Percentiles rank a stretch among this genome's conserved stretches.
These are phyloP conservation scores for Callyntrura sp. DNA, from an alignment of 2,888 invertebrate genomes.

Conservation along the genomic window DNA sequence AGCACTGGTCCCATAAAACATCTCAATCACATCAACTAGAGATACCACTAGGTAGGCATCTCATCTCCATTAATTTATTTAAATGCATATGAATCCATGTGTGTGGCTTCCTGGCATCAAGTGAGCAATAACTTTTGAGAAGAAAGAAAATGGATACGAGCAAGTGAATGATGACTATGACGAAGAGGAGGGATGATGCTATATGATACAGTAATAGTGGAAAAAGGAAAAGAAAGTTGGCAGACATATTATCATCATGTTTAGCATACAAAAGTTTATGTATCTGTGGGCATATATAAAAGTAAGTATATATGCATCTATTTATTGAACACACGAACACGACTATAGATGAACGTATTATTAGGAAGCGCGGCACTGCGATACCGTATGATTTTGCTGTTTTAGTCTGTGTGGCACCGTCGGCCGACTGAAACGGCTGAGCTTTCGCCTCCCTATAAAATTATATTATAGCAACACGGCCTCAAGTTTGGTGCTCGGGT, in stretches of 20 bases:
- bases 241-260: neutral
- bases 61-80: constrained; percentile 61
- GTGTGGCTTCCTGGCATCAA: constrained; percentile 62
- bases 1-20: neutral
- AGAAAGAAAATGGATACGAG: neutral
- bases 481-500: too few relatives aligned
- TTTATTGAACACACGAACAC: too few relatives aligned
- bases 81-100: constrained; percentile 57
- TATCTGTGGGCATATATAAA: neutral
- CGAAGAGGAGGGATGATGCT: neutral
- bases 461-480: too few relatives aligned
- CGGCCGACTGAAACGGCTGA: too few relatives aligned
- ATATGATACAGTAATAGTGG: neutral
- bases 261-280: too few relatives aligned
- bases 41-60: constrained; percentile 31
- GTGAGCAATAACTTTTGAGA: constrained; percentile 57
- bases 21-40: constrained; percentile 11
- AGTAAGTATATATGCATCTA: neutral
- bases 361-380: too few relatives aligned
- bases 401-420: too few relatives aligned
- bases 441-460: too few relatives aligned
- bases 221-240: neutral
- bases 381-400: too few relatives aligned
- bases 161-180: neutral
- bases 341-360: too few relatives aligned